Evolutionary conservation across 2,113 vertebrate genomes (phyloP), one percentile per base, ranked within the genome.

Genomic region (Dicaeum eximium): DNA sequence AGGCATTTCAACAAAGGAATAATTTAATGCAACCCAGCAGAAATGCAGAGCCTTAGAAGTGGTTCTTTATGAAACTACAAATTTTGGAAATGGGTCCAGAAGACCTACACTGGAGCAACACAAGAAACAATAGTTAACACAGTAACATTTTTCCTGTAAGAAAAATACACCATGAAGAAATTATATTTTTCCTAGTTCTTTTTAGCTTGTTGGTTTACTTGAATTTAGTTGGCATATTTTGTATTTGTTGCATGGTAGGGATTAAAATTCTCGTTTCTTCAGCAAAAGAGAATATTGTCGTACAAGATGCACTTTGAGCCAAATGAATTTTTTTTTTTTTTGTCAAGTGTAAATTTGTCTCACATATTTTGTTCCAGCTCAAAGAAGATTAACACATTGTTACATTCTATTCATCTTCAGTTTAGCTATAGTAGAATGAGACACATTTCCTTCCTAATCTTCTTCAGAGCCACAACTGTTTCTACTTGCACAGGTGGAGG

Each of bases 21-120:
- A 92, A 93, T 94, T 97, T 96, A 97, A 97, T 87, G 96, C 96
- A 97, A 95, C 92, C 96, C 97, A 95, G 94, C 96, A 80, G 96
- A 95, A 93, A 97, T 74, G 93, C 93, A 97, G 95, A 97, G 97
- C 86, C 89, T 89, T 96, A 97, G 96, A 92, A 97, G 96, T 96
- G 96, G 88, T 86, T 96, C 95, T 95, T 96, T 91, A 96, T 95
- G 95, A 94, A 97, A 95, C 96, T 96, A 95, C 80, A 81, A 74
- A 87, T 94, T 96, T 93, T 91, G 62, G 83, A 96, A 96, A 75
- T 37, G 71, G 37, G 50, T 97, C 95, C 95, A 93, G 31, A 74
- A 93, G 95, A 96, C 94, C 95, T 95, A 96, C 96, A 92, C 83
- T 90, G 87, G 75, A 97, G 94, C 93, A 90, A 31, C 53, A 47